Evolutionary conservation across 2,113 vertebrate species (phyloP).

Genomic region (Tupaia chinensis): DNA sequence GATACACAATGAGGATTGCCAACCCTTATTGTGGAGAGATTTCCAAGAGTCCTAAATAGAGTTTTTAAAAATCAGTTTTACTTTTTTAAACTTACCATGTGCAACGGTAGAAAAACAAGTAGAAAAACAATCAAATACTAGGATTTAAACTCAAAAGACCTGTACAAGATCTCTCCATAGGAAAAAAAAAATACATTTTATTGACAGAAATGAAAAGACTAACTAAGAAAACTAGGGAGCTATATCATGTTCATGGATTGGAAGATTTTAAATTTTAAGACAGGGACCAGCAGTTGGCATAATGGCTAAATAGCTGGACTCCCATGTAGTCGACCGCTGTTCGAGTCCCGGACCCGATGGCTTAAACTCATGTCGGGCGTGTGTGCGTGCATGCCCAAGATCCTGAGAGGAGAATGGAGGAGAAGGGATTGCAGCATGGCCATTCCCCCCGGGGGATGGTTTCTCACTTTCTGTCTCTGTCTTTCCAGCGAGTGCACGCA

Average conservation of each 20-base stretch:
- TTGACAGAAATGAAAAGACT: background rate
- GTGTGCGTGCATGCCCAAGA: too few species aligned
- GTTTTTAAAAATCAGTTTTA: background rate
- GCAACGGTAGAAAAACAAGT: background rate
- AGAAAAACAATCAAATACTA: background rate
- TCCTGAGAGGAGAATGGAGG: too few species aligned
- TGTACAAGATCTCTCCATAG: background rate
- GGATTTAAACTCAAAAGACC: background rate
- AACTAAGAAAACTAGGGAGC: background rate
- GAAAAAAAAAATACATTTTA: background rate
- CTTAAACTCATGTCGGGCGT: too few species aligned
- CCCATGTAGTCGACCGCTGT: too few species aligned
- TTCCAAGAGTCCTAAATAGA: background rate
- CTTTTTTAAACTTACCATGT: background rate
- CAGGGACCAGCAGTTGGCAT: background rate
- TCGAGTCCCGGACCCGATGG: too few species aligned
- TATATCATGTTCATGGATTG: background rate
- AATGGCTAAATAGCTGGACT: too few species aligned
- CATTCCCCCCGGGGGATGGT: too few species aligned
- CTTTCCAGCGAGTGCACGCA: too few species aligned
- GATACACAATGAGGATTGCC: background rate
- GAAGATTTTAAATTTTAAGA: background rate
- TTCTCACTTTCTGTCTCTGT: too few species aligned
- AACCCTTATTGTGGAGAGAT: background rate
- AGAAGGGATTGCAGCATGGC: too few species aligned